These are phyloP conservation scores for Lasiommata megera DNA, from an alignment of 2,888 invertebrate genomes.

Conservation along the genomic window DNA sequence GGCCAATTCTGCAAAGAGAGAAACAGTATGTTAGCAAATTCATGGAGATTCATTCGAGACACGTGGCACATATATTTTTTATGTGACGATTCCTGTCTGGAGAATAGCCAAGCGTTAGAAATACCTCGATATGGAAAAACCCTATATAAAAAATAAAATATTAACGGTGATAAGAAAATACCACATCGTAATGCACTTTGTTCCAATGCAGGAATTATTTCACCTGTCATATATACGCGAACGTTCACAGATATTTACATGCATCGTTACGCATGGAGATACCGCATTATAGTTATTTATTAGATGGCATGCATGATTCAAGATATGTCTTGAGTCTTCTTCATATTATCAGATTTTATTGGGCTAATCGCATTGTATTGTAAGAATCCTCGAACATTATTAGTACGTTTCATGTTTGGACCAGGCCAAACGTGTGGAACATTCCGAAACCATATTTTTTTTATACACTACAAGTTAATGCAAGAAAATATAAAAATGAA, in stretches of 20 bases:
- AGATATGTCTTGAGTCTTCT: not conserved
- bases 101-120: conserved; percentile 58
- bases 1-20: conserved; percentile 90
- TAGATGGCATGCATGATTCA: conserved; percentile 15
- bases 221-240: conserved; percentile 29
- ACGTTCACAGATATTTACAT: conserved; percentile 26
- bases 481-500: no score
- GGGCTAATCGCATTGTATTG: not conserved
- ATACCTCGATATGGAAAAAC: conserved; percentile 56
- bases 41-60: conserved; percentile 42
- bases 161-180: conserved; percentile 26
- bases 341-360: not conserved
- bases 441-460: no score
- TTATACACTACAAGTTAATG: no score
- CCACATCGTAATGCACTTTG: conserved; percentile 33
- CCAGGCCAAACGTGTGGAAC: no score
- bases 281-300: conserved; percentile 26
- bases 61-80: conserved; percentile 50
- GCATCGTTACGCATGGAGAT: conserved; percentile 16
- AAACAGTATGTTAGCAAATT: conserved; percentile 39
- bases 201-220: conserved; percentile 33
- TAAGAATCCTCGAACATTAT: not conserved
- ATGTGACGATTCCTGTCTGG: conserved; percentile 62
- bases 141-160: conserved; percentile 39
- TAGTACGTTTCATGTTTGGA: no score